These are phyloP conservation scores for Falco biarmicus DNA, from an alignment of 2,797 vertebrate genomes.

Conservation along the genomic window DNA sequence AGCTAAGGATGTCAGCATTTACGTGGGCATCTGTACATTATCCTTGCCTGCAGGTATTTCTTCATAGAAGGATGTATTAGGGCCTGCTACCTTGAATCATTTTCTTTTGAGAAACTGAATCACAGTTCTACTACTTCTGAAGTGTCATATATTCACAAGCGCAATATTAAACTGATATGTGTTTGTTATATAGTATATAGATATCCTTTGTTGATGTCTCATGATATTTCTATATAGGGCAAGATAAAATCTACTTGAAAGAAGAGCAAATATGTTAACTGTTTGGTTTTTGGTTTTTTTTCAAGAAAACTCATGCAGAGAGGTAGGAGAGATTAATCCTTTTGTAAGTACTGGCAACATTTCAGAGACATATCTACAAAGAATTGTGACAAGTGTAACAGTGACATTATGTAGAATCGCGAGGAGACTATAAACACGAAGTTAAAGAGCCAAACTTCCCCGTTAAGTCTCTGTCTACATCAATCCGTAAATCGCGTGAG, in stretches of 20 bases:
- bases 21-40: accelerated
- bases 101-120: constrained; percentile 34
- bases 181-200: constrained; percentile 35
- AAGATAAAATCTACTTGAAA: constrained; percentile 56
- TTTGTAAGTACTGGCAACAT: constrained; percentile 25
- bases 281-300: not conserved
- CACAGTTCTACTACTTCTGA: not conserved
- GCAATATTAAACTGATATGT: constrained; percentile 16
- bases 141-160: constrained; percentile 21
- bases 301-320: constrained; percentile 13
- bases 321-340: constrained; percentile 41
- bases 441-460: not conserved
- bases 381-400: constrained; percentile 28
- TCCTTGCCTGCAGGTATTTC: constrained; percentile 22
- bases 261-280: constrained; percentile 56
- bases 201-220: constrained; percentile 29
- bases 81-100: not conserved
- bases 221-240: constrained; percentile 47
- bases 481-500: not conserved
- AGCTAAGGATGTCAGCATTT: not conserved
- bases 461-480: not conserved
- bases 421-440: not conserved
- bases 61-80: constrained; percentile 6
- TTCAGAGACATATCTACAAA: constrained; percentile 25
- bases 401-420: not conserved